These are phyloP conservation scores for Anorthoa munda DNA, from an alignment of 2,888 invertebrate genomes.

Conservation along the genomic window DNA sequence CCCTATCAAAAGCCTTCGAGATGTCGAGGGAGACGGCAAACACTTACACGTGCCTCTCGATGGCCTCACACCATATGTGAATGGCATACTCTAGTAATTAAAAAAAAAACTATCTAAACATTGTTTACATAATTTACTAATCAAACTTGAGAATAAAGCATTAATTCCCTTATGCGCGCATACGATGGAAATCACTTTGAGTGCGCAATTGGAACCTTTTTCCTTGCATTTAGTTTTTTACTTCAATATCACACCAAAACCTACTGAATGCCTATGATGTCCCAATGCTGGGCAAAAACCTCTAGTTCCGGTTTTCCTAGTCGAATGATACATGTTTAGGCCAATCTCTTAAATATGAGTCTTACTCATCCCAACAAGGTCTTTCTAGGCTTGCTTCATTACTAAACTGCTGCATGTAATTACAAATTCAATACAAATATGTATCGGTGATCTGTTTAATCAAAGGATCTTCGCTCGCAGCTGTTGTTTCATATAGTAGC, in stretches of 20 bases:
- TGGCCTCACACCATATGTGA: too few relatives aligned
- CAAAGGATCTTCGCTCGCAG: conserved; percentile 6
- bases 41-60: too few relatives aligned
- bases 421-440: background rate
- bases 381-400: too few relatives aligned
- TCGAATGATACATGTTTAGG: too few relatives aligned
- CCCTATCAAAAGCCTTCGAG: too few relatives aligned
- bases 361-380: too few relatives aligned
- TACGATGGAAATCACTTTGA: background rate
- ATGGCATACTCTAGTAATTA: too few relatives aligned
- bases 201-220: background rate
- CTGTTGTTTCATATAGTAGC: conserved; percentile 61
- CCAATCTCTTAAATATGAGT: too few relatives aligned
- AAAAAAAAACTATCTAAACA: too few relatives aligned
- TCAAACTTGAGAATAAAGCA: conserved; percentile 6
- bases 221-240: background rate
- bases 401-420: background rate
- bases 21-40: too few relatives aligned
- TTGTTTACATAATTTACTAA: background rate
- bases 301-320: too few relatives aligned
- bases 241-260: background rate
- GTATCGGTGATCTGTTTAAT: background rate
- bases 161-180: background rate
- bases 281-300: too few relatives aligned
- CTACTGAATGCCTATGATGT: background rate